phyloP scores from a whole-genome alignment of 2,888 invertebrate species.

The Cotesia congregata region DNA sequence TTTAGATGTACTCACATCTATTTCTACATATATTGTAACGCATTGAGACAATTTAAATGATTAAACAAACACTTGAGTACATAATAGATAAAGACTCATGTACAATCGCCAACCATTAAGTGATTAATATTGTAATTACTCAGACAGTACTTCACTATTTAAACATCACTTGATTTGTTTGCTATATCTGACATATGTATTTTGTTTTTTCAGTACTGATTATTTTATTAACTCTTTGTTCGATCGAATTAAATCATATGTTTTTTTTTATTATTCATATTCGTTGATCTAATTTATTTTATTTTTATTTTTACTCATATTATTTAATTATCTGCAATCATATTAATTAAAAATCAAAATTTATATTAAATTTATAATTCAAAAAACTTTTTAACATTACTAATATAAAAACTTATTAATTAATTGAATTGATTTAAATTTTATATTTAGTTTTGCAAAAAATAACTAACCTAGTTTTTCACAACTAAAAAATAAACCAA shows the following conservation, averaged over 20 bases:
- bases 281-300: not conserved
- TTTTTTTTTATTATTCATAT: not conserved
- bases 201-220: not conserved
- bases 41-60: constrained; percentile 1
- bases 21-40: not conserved
- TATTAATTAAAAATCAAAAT: too few relatives aligned
- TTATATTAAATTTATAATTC: too few relatives aligned
- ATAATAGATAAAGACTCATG: not conserved
- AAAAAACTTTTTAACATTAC: too few relatives aligned
- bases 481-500: too few relatives aligned
- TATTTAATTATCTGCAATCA: too few relatives aligned
- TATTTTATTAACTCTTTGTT: not conserved
- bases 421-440: too few relatives aligned
- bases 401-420: too few relatives aligned
- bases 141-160: constrained; percentile 53
- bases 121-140: constrained; percentile 61
- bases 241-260: not conserved
- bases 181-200: not conserved
- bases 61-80: constrained; percentile 11
- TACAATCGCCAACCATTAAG: not conserved
- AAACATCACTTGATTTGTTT: constrained; percentile 44
- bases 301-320: too few relatives aligned
- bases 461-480: too few relatives aligned
- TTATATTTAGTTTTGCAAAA: too few relatives aligned
- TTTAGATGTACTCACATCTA: not conserved